Evolutionary conservation across 2,888 invertebrate species (phyloP).

Genomic region (Tipula lateralis): DNA sequence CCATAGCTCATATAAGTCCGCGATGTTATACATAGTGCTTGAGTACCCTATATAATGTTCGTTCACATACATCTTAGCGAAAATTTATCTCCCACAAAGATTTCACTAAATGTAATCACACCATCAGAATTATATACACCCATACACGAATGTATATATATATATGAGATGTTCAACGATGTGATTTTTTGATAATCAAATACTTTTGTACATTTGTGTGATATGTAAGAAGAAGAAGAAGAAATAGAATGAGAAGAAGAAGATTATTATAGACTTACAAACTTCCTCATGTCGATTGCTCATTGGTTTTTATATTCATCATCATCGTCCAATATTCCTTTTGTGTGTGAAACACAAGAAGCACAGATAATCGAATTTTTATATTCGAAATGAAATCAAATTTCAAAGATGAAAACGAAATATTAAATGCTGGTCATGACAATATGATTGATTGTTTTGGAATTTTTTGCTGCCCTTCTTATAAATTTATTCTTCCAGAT

Average conservation of each 20-base stretch:
- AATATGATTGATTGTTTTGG: background rate
- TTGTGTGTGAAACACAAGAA: background rate
- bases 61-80: too few species aligned
- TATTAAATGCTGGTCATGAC: constrained; percentile 11
- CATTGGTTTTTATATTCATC: background rate
- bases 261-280: too few species aligned
- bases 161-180: background rate
- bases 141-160: background rate
- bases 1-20: too few species aligned
- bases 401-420: background rate
- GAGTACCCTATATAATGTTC: too few species aligned
- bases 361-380: constrained; percentile 14
- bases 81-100: background rate
- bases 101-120: background rate
- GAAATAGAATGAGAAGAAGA: too few species aligned
- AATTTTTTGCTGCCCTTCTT: background rate
- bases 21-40: too few species aligned
- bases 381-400: background rate
- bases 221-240: too few species aligned
- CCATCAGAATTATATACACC: background rate
- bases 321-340: background rate
- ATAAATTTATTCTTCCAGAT: background rate
- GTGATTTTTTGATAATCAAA: background rate
- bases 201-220: too few species aligned
- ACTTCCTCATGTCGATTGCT: background rate